Base-by-base conservation (phyloP, 2,113 vertebrate genomes). In the Perca flavescens region DNA sequence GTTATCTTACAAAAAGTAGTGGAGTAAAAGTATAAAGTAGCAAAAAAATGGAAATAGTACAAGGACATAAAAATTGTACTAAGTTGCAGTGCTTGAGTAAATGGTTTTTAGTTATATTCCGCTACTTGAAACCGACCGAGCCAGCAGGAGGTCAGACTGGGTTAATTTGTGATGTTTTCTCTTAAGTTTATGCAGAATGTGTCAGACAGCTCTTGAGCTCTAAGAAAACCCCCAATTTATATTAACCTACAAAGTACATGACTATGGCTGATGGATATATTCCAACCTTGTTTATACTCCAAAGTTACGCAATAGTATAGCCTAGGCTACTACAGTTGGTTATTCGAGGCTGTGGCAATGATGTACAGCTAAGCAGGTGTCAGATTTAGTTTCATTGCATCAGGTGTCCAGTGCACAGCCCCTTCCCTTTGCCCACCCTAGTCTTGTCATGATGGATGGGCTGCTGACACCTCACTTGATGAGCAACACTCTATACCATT, bases 301-400 rank as follows among this genome's bases (percentile, higher is more conserved):
- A 1, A n/a, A 54, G 13, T 36, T 36, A n/a, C 7, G 7, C 50
- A 40, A 47, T 75, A 56, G 46, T 50, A 17, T 68, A 25, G 25
- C 25, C 25, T 25, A 25, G 25, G 25, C 25, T 25, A 53, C 43
- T 10, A 22, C 53, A 57, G 31, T 22, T 52, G 50, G 71, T 78
- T 16, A 46, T 87, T 77, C 61, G 34, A 61, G 50, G 15, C 79
- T 46, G 70, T 77, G 67, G 77, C 91, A 65, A 17, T 82, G 67
- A 92, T 90, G 80, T 77, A 82, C 36, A 2, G 49, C 47, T 57
- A 62, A 87, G 75, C 85, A 89, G 89, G 85, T 93, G 89, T 43
- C 69, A 70, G 72, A 49, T 81, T 88, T 36, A 71, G 79, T 91
- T 92, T 83, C 80, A 17, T 49, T 61, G 69, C 50, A 80, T 82